Percentiles rank a stretch among this genome's conserved stretches.
These are phyloP conservation scores for Ictalurus punctatus DNA, from an alignment of 2,113 vertebrate species.

Conservation along the genomic window DNA sequence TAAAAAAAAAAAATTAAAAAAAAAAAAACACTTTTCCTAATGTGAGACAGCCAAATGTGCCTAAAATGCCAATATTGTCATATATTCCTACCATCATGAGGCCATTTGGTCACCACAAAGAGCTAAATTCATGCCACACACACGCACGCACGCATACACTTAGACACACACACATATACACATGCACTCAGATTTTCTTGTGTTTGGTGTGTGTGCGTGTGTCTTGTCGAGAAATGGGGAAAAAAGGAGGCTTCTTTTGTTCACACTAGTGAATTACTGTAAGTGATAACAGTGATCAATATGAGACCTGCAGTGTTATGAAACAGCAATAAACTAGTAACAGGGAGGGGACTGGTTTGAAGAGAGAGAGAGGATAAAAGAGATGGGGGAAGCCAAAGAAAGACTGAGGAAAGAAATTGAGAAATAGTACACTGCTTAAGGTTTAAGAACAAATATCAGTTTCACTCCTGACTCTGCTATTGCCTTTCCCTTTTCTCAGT, in stretches of 20 bases:
- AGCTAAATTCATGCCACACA: background rate
- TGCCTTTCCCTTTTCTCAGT: no score
- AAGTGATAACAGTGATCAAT: conserved; percentile 61
- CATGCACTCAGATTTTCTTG: no score
- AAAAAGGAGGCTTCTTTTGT: conserved; percentile 57
- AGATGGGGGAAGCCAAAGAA: background rate
- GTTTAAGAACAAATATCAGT: background rate
- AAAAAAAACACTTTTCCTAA: background rate
- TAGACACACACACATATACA: background rate
- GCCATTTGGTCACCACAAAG: conserved; percentile 33
- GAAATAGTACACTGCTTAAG: background rate
- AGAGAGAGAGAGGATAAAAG: background rate
- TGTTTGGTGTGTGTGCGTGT: background rate
- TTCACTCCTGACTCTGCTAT: no score
- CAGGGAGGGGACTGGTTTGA: background rate
- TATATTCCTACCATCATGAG: conserved; percentile 33
- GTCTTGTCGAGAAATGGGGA: conserved; percentile 8
- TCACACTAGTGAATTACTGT: conserved; percentile 61
- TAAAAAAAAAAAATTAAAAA: no score
- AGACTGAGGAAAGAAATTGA: background rate
- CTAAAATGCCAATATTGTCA: background rate
- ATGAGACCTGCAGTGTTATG: conserved; percentile 32
- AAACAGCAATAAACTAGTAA: conserved; percentile 24
- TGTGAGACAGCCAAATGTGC: background rate
- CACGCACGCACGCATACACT: background rate